A percentile compares a stretch with the other conserved stretches of the same genome.
phyloP scores from a whole-genome alignment of 64 coral and sea anemone genomes.

The Actinia equina region DNA sequence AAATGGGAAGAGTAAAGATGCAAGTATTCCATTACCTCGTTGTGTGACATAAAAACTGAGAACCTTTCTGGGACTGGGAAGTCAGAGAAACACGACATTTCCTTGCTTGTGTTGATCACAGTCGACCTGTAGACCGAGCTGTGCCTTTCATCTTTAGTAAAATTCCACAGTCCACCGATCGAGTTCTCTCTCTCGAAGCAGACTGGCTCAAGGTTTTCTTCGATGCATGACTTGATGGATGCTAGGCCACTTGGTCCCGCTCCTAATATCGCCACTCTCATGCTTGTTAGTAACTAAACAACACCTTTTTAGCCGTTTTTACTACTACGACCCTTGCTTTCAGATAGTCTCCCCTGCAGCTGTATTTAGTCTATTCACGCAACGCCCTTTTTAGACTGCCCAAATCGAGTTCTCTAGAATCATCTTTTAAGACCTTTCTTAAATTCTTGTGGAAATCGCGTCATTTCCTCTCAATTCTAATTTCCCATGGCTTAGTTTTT shows the following conservation, averaged over 20 bases:
- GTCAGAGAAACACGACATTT: conserved; percentile 91
- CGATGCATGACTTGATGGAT: conserved; percentile 64
- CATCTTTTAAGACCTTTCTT: background rate
- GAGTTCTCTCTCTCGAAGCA: conserved; percentile 76
- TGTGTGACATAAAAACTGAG: conserved; percentile 64
- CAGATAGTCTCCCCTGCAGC: too few species aligned
- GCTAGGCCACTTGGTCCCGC: conserved; percentile 75
- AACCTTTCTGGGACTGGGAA: conserved; percentile 89
- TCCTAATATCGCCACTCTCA: conserved; percentile 62
- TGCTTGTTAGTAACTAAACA: background rate
- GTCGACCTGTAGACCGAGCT: conserved; percentile 91
- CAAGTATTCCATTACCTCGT: conserved; percentile 67
- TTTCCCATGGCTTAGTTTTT: background rate
- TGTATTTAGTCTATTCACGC: too few species aligned
- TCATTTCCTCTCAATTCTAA: background rate
- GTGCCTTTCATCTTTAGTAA: conserved; percentile 64
- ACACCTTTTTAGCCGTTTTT: too few species aligned
- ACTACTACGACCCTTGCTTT: too few species aligned
- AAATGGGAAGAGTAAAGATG: conserved; percentile 67
- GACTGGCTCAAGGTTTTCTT: conserved; percentile 67
- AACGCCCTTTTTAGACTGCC: too few species aligned
- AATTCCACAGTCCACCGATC: conserved; percentile 79
- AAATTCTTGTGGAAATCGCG: background rate
- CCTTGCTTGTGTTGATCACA: conserved; percentile 89
- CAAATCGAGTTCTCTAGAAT: too few species aligned